A percentile compares a stretch with the other conserved stretches of the same genome.
phyloP scores from a whole-genome alignment of 2,113 vertebrate species.

The Mandrillus leucophaeus region DNA sequence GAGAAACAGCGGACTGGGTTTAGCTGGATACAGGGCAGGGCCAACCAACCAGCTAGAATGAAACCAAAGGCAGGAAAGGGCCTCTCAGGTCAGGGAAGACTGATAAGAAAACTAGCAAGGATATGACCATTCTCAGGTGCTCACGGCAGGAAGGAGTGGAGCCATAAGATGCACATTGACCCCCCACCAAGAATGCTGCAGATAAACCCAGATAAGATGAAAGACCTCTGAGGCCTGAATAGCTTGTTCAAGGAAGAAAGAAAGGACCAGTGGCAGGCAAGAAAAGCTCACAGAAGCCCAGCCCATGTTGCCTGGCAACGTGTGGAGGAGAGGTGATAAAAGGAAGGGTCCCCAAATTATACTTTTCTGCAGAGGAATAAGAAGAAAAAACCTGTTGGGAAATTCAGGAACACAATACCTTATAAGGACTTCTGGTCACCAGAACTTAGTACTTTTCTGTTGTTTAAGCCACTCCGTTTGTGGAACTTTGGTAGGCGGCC shows the following conservation, averaged over 20 bases:
- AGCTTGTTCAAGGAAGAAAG: neutral
- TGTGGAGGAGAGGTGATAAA: fast-evolving
- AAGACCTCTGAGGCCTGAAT: neutral
- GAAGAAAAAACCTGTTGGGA: neutral
- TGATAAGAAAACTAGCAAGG: neutral
- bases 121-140: neutral
- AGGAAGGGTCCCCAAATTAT: neutral
- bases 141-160: neutral
- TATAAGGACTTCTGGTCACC: neutral
- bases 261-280: neutral
- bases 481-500: neutral
- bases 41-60: neutral
- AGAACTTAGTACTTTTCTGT: neutral
- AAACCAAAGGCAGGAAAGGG: neutral
- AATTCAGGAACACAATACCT: neutral
- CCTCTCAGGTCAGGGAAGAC: neutral
- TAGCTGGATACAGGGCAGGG: neutral
- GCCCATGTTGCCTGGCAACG: neutral
- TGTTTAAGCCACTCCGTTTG: neutral
- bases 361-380: neutral
- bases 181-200: neutral
- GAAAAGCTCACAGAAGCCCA: neutral
- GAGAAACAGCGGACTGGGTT: neutral
- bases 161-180: neutral
- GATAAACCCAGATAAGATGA: neutral